phyloP scores from a whole-genome alignment of 2,797 vertebrate genomes.

The Acanthurus tractus region DNA sequence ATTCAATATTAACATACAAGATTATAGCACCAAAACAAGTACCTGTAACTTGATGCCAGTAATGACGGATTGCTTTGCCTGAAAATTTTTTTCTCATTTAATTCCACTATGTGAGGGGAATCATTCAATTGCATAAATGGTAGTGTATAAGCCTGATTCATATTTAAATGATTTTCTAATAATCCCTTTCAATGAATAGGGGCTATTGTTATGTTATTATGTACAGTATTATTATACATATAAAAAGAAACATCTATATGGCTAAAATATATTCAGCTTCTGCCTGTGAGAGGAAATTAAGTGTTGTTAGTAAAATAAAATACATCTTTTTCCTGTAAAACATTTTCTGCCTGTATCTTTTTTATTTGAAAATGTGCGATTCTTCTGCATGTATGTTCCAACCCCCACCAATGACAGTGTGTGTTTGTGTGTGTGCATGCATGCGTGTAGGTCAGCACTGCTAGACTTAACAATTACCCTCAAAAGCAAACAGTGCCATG shows the following conservation, averaged over 20 bases:
- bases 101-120: no score
- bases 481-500: constrained; percentile 33
- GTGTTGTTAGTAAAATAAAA: background rate
- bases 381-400: background rate
- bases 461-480: constrained; percentile 44
- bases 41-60: no score
- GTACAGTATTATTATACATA: background rate
- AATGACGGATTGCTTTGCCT: no score
- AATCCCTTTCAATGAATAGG: background rate
- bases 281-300: background rate
- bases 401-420: constrained; percentile 2
- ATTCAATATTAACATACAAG: no score
- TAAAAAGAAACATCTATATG: background rate
- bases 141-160: background rate
- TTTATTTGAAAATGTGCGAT: background rate
- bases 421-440: constrained; percentile 28
- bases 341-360: background rate
- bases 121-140: no score
- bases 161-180: background rate
- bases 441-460: constrained; percentile 32
- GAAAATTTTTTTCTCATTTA: no score
- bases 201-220: no score
- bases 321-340: background rate
- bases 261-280: background rate
- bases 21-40: no score